Evolutionary conservation across 2,113 vertebrate species (phyloP).

Genomic region (Vulpes lagopus): DNA sequence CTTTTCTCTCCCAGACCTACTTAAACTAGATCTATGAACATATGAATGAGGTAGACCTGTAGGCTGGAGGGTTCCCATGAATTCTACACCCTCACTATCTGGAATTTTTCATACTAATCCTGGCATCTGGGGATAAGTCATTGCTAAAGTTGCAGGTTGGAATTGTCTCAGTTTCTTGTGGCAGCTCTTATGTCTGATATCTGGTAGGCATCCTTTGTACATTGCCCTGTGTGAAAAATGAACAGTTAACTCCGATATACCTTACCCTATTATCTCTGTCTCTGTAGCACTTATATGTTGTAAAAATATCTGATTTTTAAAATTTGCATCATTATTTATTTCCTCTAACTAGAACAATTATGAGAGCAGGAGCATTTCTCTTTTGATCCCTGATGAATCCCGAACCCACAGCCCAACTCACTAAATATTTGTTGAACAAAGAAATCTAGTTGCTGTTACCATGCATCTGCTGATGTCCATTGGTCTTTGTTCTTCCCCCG

Average conservation of each 20-base stretch:
- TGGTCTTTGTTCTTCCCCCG: neutral
- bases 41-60: neutral
- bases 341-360: neutral
- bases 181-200: conserved; percentile 13
- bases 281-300: neutral
- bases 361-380: neutral
- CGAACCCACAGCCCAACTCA: neutral
- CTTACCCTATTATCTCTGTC: neutral
- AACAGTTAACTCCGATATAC: neutral
- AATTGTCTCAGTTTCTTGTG: neutral
- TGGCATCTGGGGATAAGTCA: neutral
- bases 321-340: conserved; percentile 31
- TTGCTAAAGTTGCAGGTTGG: neutral
- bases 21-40: neutral
- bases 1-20: neutral
- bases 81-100: neutral
- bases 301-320: neutral
- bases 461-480: no score
- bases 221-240: neutral
- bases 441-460: neutral
- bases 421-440: neutral
- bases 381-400: conserved; percentile 1
- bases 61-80: neutral
- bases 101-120: conserved; percentile 1
- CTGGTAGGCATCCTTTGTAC: neutral